phyloP scores from a whole-genome alignment of 30 jellyfish, hydroid and myxozoan genomes.

The Aurelia aurita complex sp. Pacific region DNA sequence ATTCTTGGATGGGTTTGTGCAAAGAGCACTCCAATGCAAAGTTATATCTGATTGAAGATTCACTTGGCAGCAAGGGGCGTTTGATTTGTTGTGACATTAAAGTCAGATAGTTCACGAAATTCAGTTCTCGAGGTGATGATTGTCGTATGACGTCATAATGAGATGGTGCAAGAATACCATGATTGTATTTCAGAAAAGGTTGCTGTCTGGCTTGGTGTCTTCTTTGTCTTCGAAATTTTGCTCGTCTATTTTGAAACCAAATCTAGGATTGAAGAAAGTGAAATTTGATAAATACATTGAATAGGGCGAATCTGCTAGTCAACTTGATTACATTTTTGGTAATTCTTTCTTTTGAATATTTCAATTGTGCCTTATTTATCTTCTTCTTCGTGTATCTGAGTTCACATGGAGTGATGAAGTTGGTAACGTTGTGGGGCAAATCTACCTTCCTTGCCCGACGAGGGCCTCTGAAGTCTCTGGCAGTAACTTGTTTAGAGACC shows the following conservation, averaged over 20 bases:
- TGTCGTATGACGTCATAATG: not conserved
- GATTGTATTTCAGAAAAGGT: too few relatives aligned
- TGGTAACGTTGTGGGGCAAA: too few relatives aligned
- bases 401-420: too few relatives aligned
- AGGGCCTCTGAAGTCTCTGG: too few relatives aligned
- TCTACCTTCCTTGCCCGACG: too few relatives aligned
- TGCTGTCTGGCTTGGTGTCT: constrained; percentile 43
- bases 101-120: constrained; percentile 4
- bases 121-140: not conserved
- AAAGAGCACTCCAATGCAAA: not conserved
- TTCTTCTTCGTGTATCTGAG: too few relatives aligned
- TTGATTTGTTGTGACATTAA: constrained; percentile 15
- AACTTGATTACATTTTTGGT: too few relatives aligned
- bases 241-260: constrained; percentile 66
- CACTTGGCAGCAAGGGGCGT: constrained; percentile 25
- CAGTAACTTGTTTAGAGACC: too few relatives aligned
- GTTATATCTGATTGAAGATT: not conserved
- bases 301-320: too few relatives aligned
- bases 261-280: constrained; percentile 14
- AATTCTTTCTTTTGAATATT: too few relatives aligned
- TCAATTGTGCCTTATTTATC: too few relatives aligned
- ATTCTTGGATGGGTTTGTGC: not conserved
- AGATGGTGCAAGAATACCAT: not conserved
- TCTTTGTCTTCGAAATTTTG: constrained; percentile 52
- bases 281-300: not conserved